These are phyloP conservation scores for Dorcus hopei DNA, from an alignment of 2,888 invertebrate species.

Conservation along the genomic window DNA sequence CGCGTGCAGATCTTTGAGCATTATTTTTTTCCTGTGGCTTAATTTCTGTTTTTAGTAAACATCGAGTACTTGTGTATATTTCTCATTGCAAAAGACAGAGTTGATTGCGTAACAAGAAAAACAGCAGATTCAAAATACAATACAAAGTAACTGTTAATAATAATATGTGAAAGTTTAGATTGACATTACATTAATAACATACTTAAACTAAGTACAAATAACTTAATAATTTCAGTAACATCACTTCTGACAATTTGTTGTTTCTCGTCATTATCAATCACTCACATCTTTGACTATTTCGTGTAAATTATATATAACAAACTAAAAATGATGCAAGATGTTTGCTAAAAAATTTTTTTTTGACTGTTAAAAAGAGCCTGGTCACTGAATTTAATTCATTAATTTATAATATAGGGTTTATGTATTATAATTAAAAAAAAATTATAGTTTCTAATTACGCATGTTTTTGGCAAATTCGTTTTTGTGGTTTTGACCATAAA, in stretches of 20 bases:
- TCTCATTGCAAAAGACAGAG: not conserved
- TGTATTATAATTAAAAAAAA: not conserved
- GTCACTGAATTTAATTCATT: not conserved
- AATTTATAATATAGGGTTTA: constrained; percentile 1
- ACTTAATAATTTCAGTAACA: no score
- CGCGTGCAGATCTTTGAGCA: constrained; percentile 20
- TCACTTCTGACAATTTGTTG: not conserved
- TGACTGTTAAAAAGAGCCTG: not conserved
- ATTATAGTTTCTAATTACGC: not conserved
- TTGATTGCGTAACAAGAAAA: not conserved
- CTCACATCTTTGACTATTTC: not conserved
- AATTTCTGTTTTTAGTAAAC: not conserved
- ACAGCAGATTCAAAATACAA: not conserved
- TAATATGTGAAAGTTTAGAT: no score
- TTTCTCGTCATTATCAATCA: not conserved
- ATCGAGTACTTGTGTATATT: not conserved
- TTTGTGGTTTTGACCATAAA: not conserved
- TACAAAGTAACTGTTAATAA: no score
- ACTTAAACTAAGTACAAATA: no score
- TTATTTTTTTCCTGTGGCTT: constrained; percentile 1
- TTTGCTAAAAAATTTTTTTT: not conserved
- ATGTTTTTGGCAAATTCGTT: not conserved
- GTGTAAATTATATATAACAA: no score
- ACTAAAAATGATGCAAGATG: not conserved
- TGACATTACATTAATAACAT: no score